A percentile compares a stretch with the other conserved stretches of the same genome.
Conservation (phyloP, 2,113 vertebrate genomes). For the Lamprologus speciosus region DNA sequence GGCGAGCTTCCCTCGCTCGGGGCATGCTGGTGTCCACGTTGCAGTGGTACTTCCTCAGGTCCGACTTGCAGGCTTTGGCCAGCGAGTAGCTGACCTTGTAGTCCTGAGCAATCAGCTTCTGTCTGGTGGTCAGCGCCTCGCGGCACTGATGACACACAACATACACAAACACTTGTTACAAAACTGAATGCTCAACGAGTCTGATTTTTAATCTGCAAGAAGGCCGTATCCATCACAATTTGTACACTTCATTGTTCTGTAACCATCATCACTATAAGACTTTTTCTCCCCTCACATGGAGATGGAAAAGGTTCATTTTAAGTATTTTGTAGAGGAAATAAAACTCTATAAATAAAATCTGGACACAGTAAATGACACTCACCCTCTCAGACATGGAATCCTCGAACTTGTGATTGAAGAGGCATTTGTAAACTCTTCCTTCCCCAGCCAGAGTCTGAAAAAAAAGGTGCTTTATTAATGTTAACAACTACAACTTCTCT, state of each 20-base stretch:
- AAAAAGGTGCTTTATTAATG: not conserved
- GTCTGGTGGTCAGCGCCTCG: constrained; percentile 88
- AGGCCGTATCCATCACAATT: not conserved
- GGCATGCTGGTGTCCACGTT: constrained; percentile 89
- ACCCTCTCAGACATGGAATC: constrained; percentile 88
- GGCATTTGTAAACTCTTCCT: constrained; percentile 91
- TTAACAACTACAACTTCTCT: not conserved
- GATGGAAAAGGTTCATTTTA: not conserved
- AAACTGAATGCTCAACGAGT: accelerated
- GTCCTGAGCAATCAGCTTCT: constrained; percentile 95
- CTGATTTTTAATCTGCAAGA: accelerated
- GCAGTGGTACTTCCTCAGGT: constrained; percentile 91
- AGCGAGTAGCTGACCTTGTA: constrained; percentile 95
- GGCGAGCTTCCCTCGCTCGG: constrained; percentile 86
- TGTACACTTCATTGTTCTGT: not conserved
- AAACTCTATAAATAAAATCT: accelerated
- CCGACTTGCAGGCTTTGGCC: constrained; percentile 92
- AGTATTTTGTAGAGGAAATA: not conserved
- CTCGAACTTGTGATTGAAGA: constrained; percentile 99
- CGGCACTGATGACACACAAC: constrained; percentile 73
- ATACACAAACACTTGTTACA: accelerated
- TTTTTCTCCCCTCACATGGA: accelerated
- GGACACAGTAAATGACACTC: not conserved
- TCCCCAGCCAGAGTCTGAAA: constrained; percentile 69
- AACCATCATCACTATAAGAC: not conserved